Conservation (phyloP, 2,797 vertebrate species). For the Argya squamiceps region DNA sequence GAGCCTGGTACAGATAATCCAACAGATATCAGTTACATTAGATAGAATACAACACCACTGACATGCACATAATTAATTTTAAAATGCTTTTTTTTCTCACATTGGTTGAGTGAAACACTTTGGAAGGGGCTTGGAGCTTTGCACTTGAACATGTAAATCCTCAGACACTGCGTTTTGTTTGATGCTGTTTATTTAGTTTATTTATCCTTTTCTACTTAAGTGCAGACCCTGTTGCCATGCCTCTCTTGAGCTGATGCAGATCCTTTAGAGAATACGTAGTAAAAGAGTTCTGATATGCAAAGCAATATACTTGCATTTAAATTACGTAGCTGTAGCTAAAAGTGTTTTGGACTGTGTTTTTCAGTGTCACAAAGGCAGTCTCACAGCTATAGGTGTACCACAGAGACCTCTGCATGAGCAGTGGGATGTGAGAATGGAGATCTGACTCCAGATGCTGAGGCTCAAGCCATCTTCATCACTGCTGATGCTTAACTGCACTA, state of each 20-base stretch:
- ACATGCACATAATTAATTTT: neutral
- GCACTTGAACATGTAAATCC: neutral
- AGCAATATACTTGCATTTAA: neutral
- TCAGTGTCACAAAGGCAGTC: neutral
- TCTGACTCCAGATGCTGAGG: neutral
- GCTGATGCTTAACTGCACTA: no score
- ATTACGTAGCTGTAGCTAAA: neutral
- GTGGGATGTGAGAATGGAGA: neutral
- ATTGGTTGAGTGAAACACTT: neutral
- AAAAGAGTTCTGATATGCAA: neutral
- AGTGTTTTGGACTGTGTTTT: neutral
- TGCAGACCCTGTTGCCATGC: neutral
- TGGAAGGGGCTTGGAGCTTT: neutral
- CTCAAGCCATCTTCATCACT: neutral
- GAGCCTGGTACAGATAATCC: neutral
- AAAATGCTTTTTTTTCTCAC: neutral
- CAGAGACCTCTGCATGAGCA: neutral
- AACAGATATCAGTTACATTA: neutral
- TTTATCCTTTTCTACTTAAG: neutral
- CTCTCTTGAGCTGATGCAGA: neutral
- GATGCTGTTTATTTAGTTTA: neutral
- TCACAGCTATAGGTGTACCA: neutral
- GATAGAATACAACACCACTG: neutral
- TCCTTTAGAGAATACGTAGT: neutral
- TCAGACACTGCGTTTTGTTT: neutral